These are phyloP conservation scores for Melanotaenia maccullochi DNA, from an alignment of 2,797 vertebrate genomes.

Conservation along the genomic window DNA sequence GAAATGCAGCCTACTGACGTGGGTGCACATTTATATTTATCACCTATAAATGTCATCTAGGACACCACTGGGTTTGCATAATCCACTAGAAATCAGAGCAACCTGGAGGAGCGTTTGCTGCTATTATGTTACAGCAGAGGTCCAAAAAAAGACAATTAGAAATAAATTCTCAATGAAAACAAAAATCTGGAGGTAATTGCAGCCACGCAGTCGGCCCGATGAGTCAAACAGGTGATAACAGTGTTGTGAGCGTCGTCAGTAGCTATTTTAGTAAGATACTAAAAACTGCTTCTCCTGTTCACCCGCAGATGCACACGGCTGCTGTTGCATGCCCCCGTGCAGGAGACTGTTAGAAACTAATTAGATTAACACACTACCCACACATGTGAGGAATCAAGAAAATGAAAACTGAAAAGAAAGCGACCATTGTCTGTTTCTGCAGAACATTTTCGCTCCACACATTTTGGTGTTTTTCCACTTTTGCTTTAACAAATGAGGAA, in stretches of 20 bases:
- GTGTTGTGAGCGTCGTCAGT: not conserved
- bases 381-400: constrained; percentile 12
- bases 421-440: not conserved
- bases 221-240: constrained; percentile 54
- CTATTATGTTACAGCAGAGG: constrained; percentile 2
- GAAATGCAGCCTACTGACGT: constrained; percentile 47
- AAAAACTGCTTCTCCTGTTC: constrained; percentile 14
- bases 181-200: not conserved
- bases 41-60: constrained; percentile 37
- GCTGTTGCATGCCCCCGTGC: not conserved
- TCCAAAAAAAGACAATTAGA: not conserved
- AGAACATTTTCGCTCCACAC: not conserved
- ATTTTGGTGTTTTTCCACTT: not conserved
- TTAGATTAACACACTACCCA: constrained; percentile 36
- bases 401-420: not conserved
- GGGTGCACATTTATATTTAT: constrained; percentile 52
- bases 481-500: constrained; percentile 12
- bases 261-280: constrained; percentile 44
- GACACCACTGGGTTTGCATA: constrained; percentile 26
- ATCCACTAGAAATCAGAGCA: constrained; percentile 25
- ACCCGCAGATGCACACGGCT: constrained; percentile 10
- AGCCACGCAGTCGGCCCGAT: constrained; percentile 15
- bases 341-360: constrained; percentile 18
- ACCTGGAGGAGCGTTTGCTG: constrained; percentile 32
- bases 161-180: constrained; percentile 19